Conservation (phyloP, 2,888 invertebrate species). For the Thyatira batis region DNA sequence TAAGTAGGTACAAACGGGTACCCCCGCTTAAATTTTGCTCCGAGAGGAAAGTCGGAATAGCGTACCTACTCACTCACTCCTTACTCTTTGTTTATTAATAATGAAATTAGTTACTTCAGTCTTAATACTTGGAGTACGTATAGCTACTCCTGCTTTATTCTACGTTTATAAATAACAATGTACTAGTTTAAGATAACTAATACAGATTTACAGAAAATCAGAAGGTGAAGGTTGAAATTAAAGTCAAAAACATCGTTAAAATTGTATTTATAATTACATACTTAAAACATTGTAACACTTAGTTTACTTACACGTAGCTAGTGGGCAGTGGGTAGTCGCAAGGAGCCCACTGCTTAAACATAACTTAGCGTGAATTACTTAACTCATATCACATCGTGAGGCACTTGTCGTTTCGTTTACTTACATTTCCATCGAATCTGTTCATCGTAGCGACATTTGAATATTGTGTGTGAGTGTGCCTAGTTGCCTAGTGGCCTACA, state of each 20-base stretch:
- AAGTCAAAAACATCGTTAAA: background rate
- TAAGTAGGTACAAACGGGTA: too few species aligned
- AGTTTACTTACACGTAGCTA: background rate
- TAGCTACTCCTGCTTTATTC: too few species aligned
- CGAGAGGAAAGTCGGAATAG: too few species aligned
- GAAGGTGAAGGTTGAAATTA: background rate
- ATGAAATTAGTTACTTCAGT: too few species aligned
- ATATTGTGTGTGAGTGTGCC: background rate
- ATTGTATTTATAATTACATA: background rate
- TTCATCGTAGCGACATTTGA: background rate
- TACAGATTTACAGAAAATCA: too few species aligned
- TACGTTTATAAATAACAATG: too few species aligned
- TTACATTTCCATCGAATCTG: background rate
- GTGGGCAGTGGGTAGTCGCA: background rate
- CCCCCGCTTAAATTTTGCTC: too few species aligned
- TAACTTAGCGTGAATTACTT: background rate
- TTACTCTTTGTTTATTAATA: too few species aligned
- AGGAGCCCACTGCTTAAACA: background rate
- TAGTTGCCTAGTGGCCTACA: too few species aligned
- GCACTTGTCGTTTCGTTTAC: slow-evolving; percentile 34
- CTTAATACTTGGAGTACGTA: too few species aligned
- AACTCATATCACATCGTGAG: slow-evolving; percentile 45
- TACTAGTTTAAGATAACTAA: too few species aligned
- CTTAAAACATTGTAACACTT: background rate
- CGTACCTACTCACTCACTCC: too few species aligned